A percentile compares a stretch with the other conserved stretches of the same genome.
Conservation (phyloP, 1,140 invertebrate species). For the Leptinotarsa lineolata region DNA sequence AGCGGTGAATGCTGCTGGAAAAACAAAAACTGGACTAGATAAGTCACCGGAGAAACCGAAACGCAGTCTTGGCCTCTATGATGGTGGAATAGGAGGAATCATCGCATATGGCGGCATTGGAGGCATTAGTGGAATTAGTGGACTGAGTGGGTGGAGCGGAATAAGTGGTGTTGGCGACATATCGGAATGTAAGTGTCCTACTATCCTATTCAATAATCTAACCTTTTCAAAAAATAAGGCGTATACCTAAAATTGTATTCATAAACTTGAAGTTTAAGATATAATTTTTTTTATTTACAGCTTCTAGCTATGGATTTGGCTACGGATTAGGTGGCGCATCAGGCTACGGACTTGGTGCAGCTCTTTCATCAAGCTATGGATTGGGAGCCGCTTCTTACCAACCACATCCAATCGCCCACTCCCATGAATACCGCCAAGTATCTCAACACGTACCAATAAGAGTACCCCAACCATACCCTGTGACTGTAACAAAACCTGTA, state of each 20-base stretch:
- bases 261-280: no score
- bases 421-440: slow-evolving; percentile 36
- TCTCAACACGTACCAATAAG: slow-evolving; percentile 46
- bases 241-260: no score
- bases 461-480: slow-evolving; percentile 55
- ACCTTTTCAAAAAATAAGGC: no score
- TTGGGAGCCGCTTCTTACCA: background rate
- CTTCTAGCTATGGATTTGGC: no score
- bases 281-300: no score
- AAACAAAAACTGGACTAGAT: background rate
- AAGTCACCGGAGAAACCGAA: background rate
- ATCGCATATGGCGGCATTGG: background rate
- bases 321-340: background rate
- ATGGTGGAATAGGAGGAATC: background rate
- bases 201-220: no score
- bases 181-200: no score
- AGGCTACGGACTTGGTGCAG: background rate
- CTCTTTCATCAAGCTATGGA: background rate
- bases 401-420: background rate
- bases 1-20: background rate
- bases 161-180: background rate
- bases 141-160: background rate
- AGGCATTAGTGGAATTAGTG: background rate
- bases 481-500: slow-evolving; percentile 39
- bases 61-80: slow-evolving; percentile 14